A percentile compares a stretch with the other conserved stretches of the same genome.
Evolutionary conservation across 2,888 invertebrate species (phyloP).

Genomic region (Nephrotoma appendiculata): DNA sequence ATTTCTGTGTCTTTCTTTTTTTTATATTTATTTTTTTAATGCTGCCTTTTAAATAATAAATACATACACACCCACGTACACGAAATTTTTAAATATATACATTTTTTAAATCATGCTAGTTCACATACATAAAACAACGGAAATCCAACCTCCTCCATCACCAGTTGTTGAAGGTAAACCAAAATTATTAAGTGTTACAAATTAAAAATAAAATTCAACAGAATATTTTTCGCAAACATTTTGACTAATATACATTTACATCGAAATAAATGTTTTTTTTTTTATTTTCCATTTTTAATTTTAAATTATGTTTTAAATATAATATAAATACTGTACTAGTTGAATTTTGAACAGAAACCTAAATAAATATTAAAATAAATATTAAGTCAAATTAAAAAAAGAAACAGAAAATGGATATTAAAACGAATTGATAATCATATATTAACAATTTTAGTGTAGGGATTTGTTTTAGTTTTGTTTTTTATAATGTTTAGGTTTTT

Average conservation of each 20-base stretch:
- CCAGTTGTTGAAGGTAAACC: constrained; percentile 10
- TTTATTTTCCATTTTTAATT: background rate
- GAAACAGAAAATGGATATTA: background rate
- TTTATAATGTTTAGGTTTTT: background rate
- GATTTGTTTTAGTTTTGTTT: background rate
- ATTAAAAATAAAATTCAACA: constrained; percentile 7
- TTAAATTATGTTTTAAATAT: background rate
- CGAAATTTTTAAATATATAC: background rate
- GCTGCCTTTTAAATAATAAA: background rate
- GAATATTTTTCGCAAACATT: background rate
- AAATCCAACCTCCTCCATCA: background rate
- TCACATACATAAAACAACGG: background rate
- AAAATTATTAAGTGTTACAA: constrained; percentile 11
- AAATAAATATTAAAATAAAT: background rate
- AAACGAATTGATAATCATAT: background rate
- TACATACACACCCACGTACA: background rate
- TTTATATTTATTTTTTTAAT: constrained; percentile 1
- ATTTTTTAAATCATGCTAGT: background rate
- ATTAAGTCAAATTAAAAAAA: background rate
- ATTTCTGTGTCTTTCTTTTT: background rate
- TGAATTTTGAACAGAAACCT: background rate
- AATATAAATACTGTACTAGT: background rate
- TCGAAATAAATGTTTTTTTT: background rate
- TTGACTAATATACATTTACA: background rate
- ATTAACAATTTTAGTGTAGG: background rate